These are phyloP conservation scores for Crax fasciolata DNA, from an alignment of 2,797 vertebrate genomes.

Conservation along the genomic window DNA sequence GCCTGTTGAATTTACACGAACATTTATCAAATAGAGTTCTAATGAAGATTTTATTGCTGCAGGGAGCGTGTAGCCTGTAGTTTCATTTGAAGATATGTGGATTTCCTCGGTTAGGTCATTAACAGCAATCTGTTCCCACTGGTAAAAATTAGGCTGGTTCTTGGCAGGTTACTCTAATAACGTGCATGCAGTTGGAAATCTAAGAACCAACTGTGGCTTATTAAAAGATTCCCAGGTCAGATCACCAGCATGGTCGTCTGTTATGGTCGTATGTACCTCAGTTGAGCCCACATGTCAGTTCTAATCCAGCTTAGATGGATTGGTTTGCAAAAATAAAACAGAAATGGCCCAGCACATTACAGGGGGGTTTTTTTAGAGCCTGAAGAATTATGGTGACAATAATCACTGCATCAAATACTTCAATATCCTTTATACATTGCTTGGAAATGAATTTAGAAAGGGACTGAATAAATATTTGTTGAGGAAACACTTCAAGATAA, in stretches of 20 bases:
- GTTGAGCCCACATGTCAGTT: background rate
- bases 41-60: slow-evolving; percentile 2
- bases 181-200: background rate
- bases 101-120: background rate
- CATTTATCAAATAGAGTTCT: background rate
- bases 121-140: background rate
- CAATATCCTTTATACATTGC: background rate
- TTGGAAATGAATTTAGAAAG: background rate
- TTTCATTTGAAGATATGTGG: background rate
- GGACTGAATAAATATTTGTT: background rate
- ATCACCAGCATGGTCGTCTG: background rate
- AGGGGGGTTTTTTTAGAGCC: background rate
- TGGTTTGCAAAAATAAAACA: background rate
- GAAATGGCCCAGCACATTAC: background rate
- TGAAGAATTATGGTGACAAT: background rate
- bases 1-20: slow-evolving; percentile 16
- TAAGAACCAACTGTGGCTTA: background rate
- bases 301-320: background rate
- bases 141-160: background rate
- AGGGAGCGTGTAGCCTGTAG: background rate
- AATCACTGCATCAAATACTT: background rate
- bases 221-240: background rate
- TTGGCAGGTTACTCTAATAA: background rate
- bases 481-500: background rate
- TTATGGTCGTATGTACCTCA: background rate